Percentiles rank a stretch among this genome's conserved stretches.
These are phyloP conservation scores for Cryptophagus acutangulus DNA, from an alignment of 2,888 invertebrate genomes.

Conservation along the genomic window DNA sequence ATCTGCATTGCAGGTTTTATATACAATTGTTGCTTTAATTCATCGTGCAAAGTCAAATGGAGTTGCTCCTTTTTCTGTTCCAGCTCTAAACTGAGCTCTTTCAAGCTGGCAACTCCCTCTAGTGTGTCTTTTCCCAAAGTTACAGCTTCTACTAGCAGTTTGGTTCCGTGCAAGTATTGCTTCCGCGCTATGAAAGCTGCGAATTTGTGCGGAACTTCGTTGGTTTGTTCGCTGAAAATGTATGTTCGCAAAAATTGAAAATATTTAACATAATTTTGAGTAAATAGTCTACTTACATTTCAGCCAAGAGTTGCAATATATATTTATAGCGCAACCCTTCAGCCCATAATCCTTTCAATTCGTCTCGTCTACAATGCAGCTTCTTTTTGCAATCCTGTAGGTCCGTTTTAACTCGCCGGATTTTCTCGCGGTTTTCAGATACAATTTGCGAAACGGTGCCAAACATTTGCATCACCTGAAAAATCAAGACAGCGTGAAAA, in stretches of 20 bases:
- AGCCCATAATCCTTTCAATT: constrained; percentile 87
- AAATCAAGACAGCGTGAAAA: constrained; percentile 5
- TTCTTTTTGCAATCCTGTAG: constrained; percentile 78
- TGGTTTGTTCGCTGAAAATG: constrained; percentile 63
- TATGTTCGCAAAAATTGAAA: too few species aligned
- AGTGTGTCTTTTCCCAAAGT: constrained; percentile 66
- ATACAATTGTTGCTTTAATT: constrained; percentile 69
- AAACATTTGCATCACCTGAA: constrained; percentile 61
- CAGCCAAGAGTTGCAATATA: constrained; percentile 79
- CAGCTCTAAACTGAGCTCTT: constrained; percentile 72
- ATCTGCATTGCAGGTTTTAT: constrained; percentile 44
- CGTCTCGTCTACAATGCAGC: constrained; percentile 85
- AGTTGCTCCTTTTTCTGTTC: constrained; percentile 64
- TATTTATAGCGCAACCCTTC: constrained; percentile 96
- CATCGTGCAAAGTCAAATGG: constrained; percentile 63
- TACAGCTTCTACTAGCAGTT: constrained; percentile 68
- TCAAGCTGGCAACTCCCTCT: constrained; percentile 77
- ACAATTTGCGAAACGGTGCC: constrained; percentile 71
- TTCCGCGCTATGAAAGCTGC: constrained; percentile 63
- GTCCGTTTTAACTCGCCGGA: constrained; percentile 74
- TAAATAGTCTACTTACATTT: constrained; percentile 62
- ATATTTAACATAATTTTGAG: background rate
- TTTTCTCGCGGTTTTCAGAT: constrained; percentile 69
- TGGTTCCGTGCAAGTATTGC: constrained; percentile 82
- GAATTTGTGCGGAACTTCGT: constrained; percentile 67